Conservation (phyloP, 2,888 invertebrate species). For the Eulithis prunata region DNA sequence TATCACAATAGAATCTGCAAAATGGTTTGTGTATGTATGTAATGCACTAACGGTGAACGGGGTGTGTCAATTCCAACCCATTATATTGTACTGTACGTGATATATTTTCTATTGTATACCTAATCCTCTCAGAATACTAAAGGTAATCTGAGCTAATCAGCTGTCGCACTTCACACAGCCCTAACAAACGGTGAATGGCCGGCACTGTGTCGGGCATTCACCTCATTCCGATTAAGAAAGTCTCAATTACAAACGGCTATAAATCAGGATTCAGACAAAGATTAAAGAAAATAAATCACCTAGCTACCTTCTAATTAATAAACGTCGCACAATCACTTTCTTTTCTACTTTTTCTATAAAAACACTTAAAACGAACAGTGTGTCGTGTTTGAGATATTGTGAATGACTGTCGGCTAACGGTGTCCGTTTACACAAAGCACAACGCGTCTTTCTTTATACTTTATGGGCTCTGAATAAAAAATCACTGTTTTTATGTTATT, state of each 20-base stretch:
- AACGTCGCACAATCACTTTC: conserved; percentile 24
- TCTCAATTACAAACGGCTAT: conserved; percentile 21
- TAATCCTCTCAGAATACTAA: too few species aligned
- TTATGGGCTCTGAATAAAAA: neutral
- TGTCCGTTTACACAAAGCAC: neutral
- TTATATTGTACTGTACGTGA: too few species aligned
- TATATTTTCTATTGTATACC: too few species aligned
- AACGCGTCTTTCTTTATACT: neutral
- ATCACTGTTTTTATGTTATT: neutral
- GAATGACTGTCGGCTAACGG: conserved; percentile 24
- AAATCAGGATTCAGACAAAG: conserved; percentile 29
- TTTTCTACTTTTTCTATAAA: conserved; percentile 19
- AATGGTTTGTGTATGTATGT: too few species aligned
- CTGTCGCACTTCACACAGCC: neutral
- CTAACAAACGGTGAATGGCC: too few species aligned
- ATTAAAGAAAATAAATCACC: conserved; percentile 39
- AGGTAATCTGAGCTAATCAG: too few species aligned
- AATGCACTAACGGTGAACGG: too few species aligned
- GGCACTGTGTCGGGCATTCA: conserved; percentile 13
- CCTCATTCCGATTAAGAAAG: conserved; percentile 17
- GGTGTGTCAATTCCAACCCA: too few species aligned
- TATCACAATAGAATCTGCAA: too few species aligned
- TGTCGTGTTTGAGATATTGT: conserved; percentile 18
- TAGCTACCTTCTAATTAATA: conserved; percentile 39
- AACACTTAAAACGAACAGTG: conserved; percentile 21